These are phyloP conservation scores for Lepidurus couesii DNA, from an alignment of 1,140 invertebrate species.

Conservation along the genomic window DNA sequence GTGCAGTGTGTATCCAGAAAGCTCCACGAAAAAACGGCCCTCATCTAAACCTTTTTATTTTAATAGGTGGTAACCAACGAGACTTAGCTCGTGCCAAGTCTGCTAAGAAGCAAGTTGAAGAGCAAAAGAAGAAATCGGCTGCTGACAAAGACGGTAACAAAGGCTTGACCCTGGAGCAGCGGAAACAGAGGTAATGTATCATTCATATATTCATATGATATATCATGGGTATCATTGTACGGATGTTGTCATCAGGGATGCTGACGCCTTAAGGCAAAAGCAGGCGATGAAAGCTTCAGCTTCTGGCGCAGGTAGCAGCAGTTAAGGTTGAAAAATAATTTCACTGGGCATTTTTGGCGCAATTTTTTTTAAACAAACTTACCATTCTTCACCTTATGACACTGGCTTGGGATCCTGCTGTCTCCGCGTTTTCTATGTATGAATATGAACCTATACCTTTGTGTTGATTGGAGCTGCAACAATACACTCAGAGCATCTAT, in stretches of 20 bases:
- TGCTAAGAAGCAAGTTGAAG: constrained; percentile 68
- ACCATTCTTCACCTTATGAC: background rate
- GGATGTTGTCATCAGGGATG: background rate
- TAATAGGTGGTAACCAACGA: constrained; percentile 68
- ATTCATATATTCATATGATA: background rate
- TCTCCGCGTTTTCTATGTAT: background rate
- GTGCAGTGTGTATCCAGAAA: background rate
- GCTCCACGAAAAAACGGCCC: background rate
- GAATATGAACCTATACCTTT: background rate
- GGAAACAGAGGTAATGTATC: constrained; percentile 65
- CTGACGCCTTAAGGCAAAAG: background rate
- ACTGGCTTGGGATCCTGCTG: background rate
- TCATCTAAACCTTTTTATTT: constrained; percentile 27
- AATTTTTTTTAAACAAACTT: background rate
- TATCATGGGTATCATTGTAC: background rate
- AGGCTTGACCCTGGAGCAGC: constrained; percentile 65
- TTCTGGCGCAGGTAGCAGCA: background rate
- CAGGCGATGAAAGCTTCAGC: constrained; percentile 7
- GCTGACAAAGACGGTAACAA: constrained; percentile 57
- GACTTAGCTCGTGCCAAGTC: constrained; percentile 76
- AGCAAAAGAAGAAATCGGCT: constrained; percentile 58
- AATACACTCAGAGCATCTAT: constrained; percentile 19
- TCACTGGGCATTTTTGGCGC: constrained; percentile 14
- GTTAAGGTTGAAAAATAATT: background rate
- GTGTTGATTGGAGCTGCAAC: background rate